Percentiles rank a stretch among this genome's conserved stretches.
Conservation (phyloP, 2,888 invertebrate genomes). For the Daptonema setosum region DNA sequence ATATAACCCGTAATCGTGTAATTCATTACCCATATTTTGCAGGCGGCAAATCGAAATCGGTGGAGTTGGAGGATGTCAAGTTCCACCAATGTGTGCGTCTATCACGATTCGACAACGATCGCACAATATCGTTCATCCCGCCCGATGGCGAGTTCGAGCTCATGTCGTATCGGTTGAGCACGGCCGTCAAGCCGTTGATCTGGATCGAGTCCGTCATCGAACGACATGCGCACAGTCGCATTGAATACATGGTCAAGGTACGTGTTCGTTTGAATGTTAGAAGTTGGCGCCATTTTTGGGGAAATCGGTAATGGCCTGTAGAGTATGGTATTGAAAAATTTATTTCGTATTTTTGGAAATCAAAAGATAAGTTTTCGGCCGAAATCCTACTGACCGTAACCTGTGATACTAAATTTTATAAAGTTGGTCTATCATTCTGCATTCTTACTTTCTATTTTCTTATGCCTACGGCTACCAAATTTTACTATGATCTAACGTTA, state of each 20-base stretch:
- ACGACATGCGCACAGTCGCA: constrained; percentile 80
- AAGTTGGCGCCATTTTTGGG: background rate
- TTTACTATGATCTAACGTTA: too few species aligned
- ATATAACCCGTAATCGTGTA: too few species aligned
- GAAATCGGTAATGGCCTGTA: too few species aligned
- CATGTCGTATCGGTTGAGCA: constrained; percentile 89
- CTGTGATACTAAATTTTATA: too few species aligned
- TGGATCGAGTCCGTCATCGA: constrained; percentile 99
- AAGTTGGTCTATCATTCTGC: too few species aligned
- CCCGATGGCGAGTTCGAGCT: constrained; percentile 97
- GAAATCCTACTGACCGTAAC: too few species aligned
- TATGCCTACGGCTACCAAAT: too few species aligned
- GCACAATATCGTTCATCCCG: constrained; percentile 74
- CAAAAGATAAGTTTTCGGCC: too few species aligned
- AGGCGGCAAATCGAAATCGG: constrained; percentile 84
- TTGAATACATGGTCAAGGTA: constrained; percentile 88
- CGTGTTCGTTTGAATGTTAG: background rate
- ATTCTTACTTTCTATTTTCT: too few species aligned
- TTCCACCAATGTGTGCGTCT: constrained; percentile 93
- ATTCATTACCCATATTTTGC: too few species aligned
- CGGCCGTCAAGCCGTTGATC: constrained; percentile 85
- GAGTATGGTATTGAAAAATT: too few species aligned
- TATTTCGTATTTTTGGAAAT: too few species aligned
- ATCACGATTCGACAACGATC: constrained; percentile 87
- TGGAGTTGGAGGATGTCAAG: constrained; percentile 91